A percentile compares a stretch with the other conserved stretches of the same genome.
phyloP scores from a whole-genome alignment of 2,888 invertebrate species.

The Deroplatys truncata region DNA sequence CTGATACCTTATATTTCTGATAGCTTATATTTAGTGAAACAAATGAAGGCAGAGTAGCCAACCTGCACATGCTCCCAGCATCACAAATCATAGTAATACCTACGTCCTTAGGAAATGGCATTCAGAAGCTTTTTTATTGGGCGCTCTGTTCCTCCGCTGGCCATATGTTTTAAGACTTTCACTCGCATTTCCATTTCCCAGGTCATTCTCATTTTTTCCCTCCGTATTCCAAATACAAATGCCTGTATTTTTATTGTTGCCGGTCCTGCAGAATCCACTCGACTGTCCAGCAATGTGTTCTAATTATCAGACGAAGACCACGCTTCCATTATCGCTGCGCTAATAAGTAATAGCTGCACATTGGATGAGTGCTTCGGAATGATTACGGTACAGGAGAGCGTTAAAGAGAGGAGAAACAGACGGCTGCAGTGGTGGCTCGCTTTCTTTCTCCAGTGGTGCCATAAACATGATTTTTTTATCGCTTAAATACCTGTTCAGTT shows the following conservation, averaged over 20 bases:
- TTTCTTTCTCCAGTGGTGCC: neutral
- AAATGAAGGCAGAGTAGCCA: neutral
- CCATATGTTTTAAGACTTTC: conserved; percentile 7
- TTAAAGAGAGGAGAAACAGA: conserved; percentile 12
- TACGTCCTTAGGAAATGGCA: neutral
- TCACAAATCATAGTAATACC: too few species aligned
- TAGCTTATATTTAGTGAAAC: neutral
- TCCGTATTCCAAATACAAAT: conserved; percentile 2
- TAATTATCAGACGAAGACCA: conserved; percentile 19
- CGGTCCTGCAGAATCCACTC: neutral
- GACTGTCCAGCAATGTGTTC: conserved; percentile 20
- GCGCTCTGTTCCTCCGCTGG: neutral
- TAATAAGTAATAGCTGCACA: conserved; percentile 27
- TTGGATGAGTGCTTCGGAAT: conserved; percentile 20
- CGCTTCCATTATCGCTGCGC: conserved; percentile 19
- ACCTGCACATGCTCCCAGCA: neutral
- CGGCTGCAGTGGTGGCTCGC: neutral
- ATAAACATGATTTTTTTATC: too few species aligned
- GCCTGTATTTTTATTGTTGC: conserved; percentile 4
- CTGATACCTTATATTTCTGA: too few species aligned
- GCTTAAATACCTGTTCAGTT: too few species aligned
- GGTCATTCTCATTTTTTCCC: conserved; percentile 4
- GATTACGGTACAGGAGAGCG: conserved; percentile 23
- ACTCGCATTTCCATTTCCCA: neutral
- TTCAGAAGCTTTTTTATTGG: neutral